phyloP scores from a whole-genome alignment of 2,797 vertebrate species.

The Bradypodion ventrale region DNA sequence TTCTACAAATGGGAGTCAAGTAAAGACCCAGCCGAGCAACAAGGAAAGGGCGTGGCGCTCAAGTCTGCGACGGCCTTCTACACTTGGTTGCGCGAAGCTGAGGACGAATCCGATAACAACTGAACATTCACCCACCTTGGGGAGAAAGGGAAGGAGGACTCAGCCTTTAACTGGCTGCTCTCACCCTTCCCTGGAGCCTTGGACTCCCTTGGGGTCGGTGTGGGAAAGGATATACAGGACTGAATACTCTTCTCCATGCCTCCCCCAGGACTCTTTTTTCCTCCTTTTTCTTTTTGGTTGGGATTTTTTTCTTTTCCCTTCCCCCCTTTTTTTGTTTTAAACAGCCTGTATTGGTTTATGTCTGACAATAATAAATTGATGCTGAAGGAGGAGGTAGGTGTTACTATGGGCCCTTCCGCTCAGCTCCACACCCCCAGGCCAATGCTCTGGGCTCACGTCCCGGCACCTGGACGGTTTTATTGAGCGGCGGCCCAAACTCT shows the following conservation, averaged over 20 bases:
- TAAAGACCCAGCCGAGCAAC: constrained; percentile 92
- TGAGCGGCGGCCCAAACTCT: constrained; percentile 45
- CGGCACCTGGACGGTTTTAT: constrained; percentile 38
- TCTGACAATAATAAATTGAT: constrained; percentile 67
- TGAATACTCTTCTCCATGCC: constrained; percentile 12
- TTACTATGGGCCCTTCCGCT: constrained; percentile 60
- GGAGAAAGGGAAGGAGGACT: constrained; percentile 52
- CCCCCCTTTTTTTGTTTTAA: constrained; percentile 66
- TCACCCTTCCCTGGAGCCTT: constrained; percentile 35
- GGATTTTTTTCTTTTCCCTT: constrained; percentile 61
- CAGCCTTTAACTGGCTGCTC: constrained; percentile 40
- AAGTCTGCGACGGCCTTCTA: constrained; percentile 98
- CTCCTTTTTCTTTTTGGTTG: constrained; percentile 67
- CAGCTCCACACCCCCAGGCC: constrained; percentile 31
- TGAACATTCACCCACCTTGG: constrained; percentile 73
- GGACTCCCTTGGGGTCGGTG: constrained; percentile 59
- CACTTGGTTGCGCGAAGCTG: constrained; percentile 94
- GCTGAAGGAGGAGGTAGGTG: constrained; percentile 69
- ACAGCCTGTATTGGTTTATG: constrained; percentile 69
- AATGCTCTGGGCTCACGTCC: too few relatives aligned
- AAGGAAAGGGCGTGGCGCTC: constrained; percentile 95
- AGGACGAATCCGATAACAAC: constrained; percentile 96
- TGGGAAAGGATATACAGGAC: constrained; percentile 50
- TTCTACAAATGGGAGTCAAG: constrained; percentile 98
- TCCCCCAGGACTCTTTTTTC: constrained; percentile 54